Evolutionary conservation across 2,797 vertebrate species (phyloP), one percentile per base, ranked within the genome.

Genomic region (Manis crassicaudata): DNA sequence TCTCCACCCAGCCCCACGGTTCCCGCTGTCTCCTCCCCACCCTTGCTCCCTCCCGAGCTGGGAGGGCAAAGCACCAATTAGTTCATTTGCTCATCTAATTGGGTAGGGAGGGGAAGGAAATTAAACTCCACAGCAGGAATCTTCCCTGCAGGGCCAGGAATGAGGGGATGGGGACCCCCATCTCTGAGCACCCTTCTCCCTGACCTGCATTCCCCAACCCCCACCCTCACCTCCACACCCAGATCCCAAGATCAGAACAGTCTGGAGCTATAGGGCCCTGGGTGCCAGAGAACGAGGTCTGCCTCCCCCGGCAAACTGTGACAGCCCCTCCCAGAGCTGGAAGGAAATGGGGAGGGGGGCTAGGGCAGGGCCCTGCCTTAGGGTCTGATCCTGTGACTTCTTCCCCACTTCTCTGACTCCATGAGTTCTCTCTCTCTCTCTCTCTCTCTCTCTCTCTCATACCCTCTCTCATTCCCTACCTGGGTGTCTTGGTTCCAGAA

Each of bases 1-100:
- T 88, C 94, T 83, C 93, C 77, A 94, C 62, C 73, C 37, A 46
- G 35, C 94, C 95, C 91, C 86, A 62, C 37, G 65, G 43, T 25
- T 84, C 56, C 77, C 32, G 63, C 80, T 68, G 92, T 77, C 94
- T 88, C 62, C 35, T 86, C 90, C 95, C 86, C 70, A 94, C 92
- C 27, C 87, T 93, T 81, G 81, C 84, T 88, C 97, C 98, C 98
- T 98, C 97, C 58, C 0, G 96, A 97, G 97, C 96, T 97, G 89
- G 89, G 97, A 98, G 97, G 98, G 98, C 97, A 98, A 98, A 98
- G 98, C 95, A 97, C 98, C 98, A 98, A 97, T 98, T 98, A 98
- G 98, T 97, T 98, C 97, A 96, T 98, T 98, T 98, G 98, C 98
- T 97, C 97, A 95, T 98, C 98, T 98, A 98, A 98, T 98, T 98